Conservation (phyloP, 2,797 vertebrate genomes). For the Dicrostonyx torquatus region DNA sequence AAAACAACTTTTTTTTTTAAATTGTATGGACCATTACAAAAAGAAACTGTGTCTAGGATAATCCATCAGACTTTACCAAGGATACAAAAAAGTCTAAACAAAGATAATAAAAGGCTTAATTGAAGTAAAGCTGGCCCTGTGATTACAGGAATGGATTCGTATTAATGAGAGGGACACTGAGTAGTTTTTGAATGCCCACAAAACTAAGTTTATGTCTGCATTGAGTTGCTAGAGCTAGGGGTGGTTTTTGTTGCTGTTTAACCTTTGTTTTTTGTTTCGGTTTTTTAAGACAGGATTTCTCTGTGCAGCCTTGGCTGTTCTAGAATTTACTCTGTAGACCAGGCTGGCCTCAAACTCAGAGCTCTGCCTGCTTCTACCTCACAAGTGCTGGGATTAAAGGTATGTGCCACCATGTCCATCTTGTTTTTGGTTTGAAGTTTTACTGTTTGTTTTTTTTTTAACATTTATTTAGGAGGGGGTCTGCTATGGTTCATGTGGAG, state of each 20-base stretch:
- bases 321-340: not conserved
- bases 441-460: not conserved
- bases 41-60: not conserved
- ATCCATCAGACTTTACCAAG: conserved; percentile 39
- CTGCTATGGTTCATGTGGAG: not conserved
- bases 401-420: not conserved
- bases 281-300: not conserved
- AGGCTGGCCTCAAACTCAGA: not conserved
- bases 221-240: not conserved
- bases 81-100: not conserved
- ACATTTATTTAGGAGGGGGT: not conserved
- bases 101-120: not conserved
- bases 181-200: not conserved
- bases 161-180: not conserved
- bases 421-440: not conserved
- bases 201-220: not conserved
- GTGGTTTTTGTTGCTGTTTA: not conserved
- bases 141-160: not conserved
- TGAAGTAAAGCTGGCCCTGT: not conserved
- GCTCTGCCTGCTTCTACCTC: not conserved
- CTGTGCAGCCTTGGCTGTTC: not conserved
- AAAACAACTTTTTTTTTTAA: conserved; percentile 48
- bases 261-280: not conserved
- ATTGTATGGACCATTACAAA: conserved; percentile 22
- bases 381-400: not conserved